Percentiles rank a stretch among this genome's conserved stretches.
Conservation (phyloP, 2,113 vertebrate species). For the Alaudala cheleensis region DNA sequence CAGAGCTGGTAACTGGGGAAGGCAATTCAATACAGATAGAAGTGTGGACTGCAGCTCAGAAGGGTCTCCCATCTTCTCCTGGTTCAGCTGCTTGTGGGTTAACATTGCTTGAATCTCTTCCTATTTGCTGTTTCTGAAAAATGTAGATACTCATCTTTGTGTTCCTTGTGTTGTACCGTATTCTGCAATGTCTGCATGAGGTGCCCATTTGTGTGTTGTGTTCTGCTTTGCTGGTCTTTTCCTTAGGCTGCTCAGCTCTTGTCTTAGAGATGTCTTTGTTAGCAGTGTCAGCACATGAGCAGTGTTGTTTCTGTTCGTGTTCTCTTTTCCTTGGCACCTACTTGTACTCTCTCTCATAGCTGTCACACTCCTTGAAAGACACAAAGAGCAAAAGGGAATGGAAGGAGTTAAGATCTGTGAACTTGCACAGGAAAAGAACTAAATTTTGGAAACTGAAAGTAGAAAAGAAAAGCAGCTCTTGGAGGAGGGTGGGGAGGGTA, state of each 20-base stretch:
- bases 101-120: background rate
- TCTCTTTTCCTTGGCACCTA: background rate
- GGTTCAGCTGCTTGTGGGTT: background rate
- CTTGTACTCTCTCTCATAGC: background rate
- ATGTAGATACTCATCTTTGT: background rate
- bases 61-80: background rate
- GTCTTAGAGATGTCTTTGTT: background rate
- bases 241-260: background rate
- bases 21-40: background rate
- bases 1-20: background rate
- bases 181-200: background rate
- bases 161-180: background rate
- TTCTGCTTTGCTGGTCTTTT: background rate
- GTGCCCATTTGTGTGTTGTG: background rate
- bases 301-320: background rate
- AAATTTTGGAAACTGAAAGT: background rate
- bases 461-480: background rate
- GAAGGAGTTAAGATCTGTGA: background rate
- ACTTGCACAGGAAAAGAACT: background rate
- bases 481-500: background rate
- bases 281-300: background rate
- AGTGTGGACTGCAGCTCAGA: background rate
- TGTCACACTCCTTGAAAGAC: background rate
- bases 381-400: background rate
- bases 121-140: background rate